A percentile compares a stretch with the other conserved stretches of the same genome.
phyloP scores from a whole-genome alignment of 1,140 invertebrate genomes.

The Nilaparvata lugens region DNA sequence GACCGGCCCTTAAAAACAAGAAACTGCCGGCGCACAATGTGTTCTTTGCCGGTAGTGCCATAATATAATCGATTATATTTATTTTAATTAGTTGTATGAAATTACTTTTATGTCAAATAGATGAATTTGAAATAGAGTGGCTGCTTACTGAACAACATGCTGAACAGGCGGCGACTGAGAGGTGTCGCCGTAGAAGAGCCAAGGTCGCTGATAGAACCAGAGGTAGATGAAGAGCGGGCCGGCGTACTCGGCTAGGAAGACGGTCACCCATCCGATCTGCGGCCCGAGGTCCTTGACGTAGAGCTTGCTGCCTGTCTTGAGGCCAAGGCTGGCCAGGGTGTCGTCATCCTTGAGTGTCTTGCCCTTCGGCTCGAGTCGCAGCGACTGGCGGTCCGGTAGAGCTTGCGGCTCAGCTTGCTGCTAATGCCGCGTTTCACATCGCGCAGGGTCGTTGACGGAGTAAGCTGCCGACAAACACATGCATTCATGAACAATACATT shows the following conservation, averaged over 20 bases:
- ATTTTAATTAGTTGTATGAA: no score
- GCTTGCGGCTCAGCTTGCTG: conserved; percentile 49
- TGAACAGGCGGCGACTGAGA: conserved; percentile 36
- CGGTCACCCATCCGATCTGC: conserved; percentile 98
- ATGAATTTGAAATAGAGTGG: neutral
- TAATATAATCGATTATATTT: no score
- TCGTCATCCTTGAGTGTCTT: conserved; percentile 63
- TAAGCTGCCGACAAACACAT: no score
- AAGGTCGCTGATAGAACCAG: conserved; percentile 80
- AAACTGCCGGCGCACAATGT: no score
- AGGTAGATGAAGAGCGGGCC: conserved; percentile 90
- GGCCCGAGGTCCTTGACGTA: conserved; percentile 92
- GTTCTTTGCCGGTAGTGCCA: no score
- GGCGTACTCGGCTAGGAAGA: conserved; percentile 93
- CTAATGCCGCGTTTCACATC: conserved; percentile 69
- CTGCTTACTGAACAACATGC: conserved; percentile 49
- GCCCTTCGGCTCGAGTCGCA: conserved; percentile 70
- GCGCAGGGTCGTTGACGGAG: conserved; percentile 44
- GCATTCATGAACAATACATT: no score
- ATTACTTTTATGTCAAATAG: no score
- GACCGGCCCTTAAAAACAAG: no score
- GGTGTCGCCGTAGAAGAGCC: conserved; percentile 75
- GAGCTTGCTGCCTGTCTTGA: conserved; percentile 54
- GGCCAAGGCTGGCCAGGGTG: conserved; percentile 43
- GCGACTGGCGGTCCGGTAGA: conserved; percentile 72